Percentiles rank a stretch among this genome's conserved stretches.
These are phyloP conservation scores for Acanthis flammea DNA, from an alignment of 2,797 vertebrate genomes.

Conservation along the genomic window DNA sequence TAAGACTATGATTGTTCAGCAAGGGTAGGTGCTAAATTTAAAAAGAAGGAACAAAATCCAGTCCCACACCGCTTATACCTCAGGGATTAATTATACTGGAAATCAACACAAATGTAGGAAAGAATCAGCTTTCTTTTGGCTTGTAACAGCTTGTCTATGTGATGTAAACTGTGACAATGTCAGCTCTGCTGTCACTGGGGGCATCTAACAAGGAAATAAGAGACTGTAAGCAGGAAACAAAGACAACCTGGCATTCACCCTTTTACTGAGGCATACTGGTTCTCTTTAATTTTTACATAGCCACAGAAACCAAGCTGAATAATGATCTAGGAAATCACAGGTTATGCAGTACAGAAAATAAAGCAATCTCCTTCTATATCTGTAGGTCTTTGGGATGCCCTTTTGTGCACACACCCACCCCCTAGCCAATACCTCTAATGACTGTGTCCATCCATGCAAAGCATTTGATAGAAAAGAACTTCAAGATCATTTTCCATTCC, in stretches of 20 bases:
- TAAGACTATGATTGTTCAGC: neutral
- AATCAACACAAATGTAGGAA: neutral
- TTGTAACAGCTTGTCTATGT: neutral
- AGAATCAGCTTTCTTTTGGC: neutral
- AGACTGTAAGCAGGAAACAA: neutral
- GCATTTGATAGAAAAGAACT: neutral
- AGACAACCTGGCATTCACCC: neutral
- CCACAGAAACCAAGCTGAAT: neutral
- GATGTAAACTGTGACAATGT: neutral
- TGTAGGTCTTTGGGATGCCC: neutral
- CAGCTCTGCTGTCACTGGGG: neutral
- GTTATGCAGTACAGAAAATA: neutral
- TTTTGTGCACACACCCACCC: neutral
- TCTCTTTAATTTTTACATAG: neutral
- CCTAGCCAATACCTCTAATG: neutral
- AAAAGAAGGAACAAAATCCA: neutral
- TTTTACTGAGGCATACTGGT: neutral
- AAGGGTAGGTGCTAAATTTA: neutral
- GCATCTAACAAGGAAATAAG: neutral
- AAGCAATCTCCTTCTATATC: neutral
- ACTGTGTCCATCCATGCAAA: neutral
- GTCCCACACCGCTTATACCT: neutral
- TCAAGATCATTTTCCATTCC: neutral
- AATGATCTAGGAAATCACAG: neutral
- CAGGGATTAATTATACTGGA: slow-evolving; percentile 12